Base-by-base conservation (phyloP, 53 echinoderm and acorn worm species). In the Paracentrotus lividus region DNA sequence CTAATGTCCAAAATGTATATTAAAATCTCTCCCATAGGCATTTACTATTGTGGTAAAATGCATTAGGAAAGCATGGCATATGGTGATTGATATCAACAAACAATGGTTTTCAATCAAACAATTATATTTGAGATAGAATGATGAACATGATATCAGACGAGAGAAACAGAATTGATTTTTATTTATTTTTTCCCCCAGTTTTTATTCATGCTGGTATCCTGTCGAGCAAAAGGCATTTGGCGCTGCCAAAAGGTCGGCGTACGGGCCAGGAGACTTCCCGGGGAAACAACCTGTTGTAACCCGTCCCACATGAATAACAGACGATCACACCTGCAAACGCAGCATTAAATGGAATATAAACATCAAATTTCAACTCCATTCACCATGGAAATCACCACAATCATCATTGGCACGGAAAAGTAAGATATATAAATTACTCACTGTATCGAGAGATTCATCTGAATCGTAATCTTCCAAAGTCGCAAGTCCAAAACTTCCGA, bases 401-500 rank as follows among this genome's bases (percentile, higher is more conserved):
- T 33, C 36, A 72, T 40, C 4, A 2, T 20, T 9, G 20, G 3
- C 7, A 69, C 69, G 8, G 14, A 61, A 61, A 61, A 27, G 9
- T 29, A 27, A 27, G 9, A 64, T 64, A 1, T 8, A 27, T 4
- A 57, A 21, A 18, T 16, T 72, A 72, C 72, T 72, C 72, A 72
- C 72, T 15, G 40, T 36, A 4, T 72, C 72, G 38, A 40, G 72
- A 8, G 52, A 4, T 18, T 75, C 76, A 33, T 91, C 91, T 38
- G 72, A 72, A 75, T 91, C 91, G 27, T 75, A 91, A 76, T 91
- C 91, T 20, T 91, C 91, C 55, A 91, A 53, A 20, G 76, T 75
- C 76, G 91, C 91, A 0, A 91, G 33, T 52, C 91, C 91, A 52
- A 91, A 91, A 75, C 91, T 91, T 51, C 91, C 91, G 7, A 91